Conservation (phyloP, 2,888 invertebrate genomes). For the Notocelia uddmanniana region DNA sequence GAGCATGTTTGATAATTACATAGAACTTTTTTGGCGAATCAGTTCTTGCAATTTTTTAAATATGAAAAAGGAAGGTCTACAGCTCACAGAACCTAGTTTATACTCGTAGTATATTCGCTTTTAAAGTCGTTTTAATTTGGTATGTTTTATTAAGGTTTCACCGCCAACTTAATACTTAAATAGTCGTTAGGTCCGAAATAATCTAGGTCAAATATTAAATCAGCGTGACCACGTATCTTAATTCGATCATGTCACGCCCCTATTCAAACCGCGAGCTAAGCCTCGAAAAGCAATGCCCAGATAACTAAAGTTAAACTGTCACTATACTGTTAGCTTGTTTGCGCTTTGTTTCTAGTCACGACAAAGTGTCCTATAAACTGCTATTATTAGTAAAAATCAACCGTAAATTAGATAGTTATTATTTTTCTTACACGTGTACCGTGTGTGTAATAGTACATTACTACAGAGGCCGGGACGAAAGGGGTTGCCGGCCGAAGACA, state of each 20-base stretch:
- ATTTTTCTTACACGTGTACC: too few relatives aligned
- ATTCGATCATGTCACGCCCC: slow-evolving; percentile 4
- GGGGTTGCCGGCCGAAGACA: too few relatives aligned
- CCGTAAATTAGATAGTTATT: too few relatives aligned
- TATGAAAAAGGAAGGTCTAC: too few relatives aligned
- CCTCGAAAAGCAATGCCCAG: neutral
- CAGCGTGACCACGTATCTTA: neutral
- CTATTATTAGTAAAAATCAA: neutral
- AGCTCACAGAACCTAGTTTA: too few relatives aligned
- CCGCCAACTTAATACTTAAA: neutral
- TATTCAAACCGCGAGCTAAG: neutral
- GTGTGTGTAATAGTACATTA: too few relatives aligned
- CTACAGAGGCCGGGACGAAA: too few relatives aligned
- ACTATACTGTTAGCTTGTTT: neutral
- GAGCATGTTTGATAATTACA: too few relatives aligned
- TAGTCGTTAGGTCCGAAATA: neutral
- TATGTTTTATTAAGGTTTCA: neutral
- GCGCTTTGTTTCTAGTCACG: neutral
- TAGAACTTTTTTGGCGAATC: too few relatives aligned
- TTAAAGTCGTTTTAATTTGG: too few relatives aligned
- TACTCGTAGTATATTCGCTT: too few relatives aligned
- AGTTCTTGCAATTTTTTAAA: too few relatives aligned
- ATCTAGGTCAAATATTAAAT: neutral
- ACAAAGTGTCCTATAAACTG: neutral
- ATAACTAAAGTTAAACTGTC: neutral